A percentile compares a stretch with the other conserved stretches of the same genome.
Conservation (phyloP, 2,113 vertebrate species). For the Physeter macrocephalus region DNA sequence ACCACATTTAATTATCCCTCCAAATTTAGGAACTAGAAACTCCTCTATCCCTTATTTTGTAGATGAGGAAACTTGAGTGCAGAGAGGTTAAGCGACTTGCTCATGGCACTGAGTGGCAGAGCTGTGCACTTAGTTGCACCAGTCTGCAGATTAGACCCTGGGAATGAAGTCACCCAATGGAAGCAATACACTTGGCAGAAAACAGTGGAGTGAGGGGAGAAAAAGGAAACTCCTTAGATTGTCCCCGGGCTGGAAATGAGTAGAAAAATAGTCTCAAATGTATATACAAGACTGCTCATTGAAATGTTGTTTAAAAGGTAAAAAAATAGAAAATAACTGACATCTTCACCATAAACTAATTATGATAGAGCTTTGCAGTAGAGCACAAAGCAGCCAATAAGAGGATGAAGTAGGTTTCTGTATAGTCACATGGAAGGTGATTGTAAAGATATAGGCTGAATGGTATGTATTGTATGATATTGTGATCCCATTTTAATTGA, state of each 20-base stretch:
- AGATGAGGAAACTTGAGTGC: neutral
- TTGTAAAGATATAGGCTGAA: neutral
- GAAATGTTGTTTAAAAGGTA: neutral
- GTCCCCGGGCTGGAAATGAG: neutral
- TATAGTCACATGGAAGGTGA: neutral
- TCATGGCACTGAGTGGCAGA: neutral
- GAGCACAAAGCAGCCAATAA: neutral
- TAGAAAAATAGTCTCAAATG: neutral
- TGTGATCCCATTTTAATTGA: neutral
- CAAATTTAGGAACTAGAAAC: neutral
- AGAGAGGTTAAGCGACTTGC: neutral
- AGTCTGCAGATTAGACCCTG: neutral
- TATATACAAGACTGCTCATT: neutral
- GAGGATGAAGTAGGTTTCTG: neutral
- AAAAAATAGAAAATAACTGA: neutral
- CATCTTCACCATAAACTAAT: neutral
- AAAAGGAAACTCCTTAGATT: neutral
- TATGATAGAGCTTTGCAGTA: neutral
- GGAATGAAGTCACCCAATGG: neutral
- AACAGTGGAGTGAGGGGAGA: neutral
- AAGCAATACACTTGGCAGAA: neutral
- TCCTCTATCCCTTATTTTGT: neutral
- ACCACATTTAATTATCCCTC: neutral
- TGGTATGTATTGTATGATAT: neutral
- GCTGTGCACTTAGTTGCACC: neutral